Percentiles rank a stretch among this genome's conserved stretches.
phyloP scores from a whole-genome alignment of 2,113 vertebrate genomes.

The Theropithecus gelada region DNA sequence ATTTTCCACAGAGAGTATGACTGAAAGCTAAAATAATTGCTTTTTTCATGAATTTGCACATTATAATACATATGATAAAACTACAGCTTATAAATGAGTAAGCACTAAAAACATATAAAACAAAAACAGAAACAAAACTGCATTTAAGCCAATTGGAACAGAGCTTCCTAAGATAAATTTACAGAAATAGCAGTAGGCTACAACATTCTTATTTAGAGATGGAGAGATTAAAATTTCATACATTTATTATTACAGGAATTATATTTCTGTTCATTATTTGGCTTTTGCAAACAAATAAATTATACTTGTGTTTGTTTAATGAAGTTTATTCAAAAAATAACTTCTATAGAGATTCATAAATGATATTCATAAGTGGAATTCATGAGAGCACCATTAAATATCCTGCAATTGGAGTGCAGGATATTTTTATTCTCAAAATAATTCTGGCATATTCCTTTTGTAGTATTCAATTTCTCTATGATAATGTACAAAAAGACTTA shows the following conservation, averaged over 20 bases:
- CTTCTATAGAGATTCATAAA: neutral
- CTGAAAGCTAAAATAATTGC: neutral
- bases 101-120: neutral
- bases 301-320: slow-evolving; percentile 45
- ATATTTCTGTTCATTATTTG: slow-evolving; percentile 34
- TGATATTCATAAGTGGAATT: neutral
- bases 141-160: neutral
- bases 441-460: neutral
- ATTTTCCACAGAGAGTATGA: neutral
- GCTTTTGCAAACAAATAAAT: slow-evolving; percentile 56
- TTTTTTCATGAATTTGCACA: neutral
- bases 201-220: neutral
- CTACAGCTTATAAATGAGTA: neutral
- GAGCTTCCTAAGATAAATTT: neutral
- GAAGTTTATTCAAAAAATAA: slow-evolving; percentile 47
- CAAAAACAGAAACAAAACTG: neutral
- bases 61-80: slow-evolving; percentile 19
- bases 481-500: slow-evolving; percentile 29
- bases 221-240: slow-evolving; percentile 46
- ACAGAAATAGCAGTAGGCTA: neutral
- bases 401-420: slow-evolving; percentile 1
- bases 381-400: slow-evolving; percentile 50
- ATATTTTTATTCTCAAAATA: slow-evolving; percentile 64
- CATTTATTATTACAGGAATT: slow-evolving; percentile 46
- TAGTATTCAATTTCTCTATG: slow-evolving; percentile 36